Conservation (phyloP, 2,113 vertebrate genomes). For the Orycteropus afer region DNA sequence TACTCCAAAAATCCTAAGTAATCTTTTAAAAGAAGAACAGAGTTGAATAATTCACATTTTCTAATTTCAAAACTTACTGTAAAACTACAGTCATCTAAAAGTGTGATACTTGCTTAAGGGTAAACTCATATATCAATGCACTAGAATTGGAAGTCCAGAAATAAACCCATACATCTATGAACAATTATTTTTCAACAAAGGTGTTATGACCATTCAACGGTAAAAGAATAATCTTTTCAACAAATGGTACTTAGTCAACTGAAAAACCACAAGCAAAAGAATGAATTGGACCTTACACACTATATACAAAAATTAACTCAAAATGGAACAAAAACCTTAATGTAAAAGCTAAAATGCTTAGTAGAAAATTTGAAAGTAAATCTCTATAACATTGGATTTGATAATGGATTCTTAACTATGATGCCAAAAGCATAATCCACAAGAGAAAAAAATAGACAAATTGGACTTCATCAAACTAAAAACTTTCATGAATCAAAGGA, state of each 20-base stretch:
- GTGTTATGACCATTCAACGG: no score
- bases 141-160: neutral
- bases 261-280: slow-evolving; percentile 5
- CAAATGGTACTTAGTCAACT: neutral
- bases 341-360: neutral
- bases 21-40: neutral
- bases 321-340: slow-evolving; percentile 35
- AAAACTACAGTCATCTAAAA: neutral
- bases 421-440: neutral
- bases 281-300: neutral
- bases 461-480: neutral
- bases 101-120: neutral
- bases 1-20: neutral
- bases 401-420: neutral
- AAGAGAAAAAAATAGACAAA: slow-evolving; percentile 25
- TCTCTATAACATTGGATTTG: neutral
- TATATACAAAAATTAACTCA: neutral
- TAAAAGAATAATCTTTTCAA: neutral
- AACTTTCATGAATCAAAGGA: neutral
- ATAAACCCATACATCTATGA: neutral
- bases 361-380: neutral
- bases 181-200: slow-evolving; percentile 24
- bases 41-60: neutral
- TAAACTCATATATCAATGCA: neutral
- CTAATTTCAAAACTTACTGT: no score